Evolutionary conservation across 2,888 invertebrate species (phyloP).

Genomic region (Aphodius sticticus): DNA sequence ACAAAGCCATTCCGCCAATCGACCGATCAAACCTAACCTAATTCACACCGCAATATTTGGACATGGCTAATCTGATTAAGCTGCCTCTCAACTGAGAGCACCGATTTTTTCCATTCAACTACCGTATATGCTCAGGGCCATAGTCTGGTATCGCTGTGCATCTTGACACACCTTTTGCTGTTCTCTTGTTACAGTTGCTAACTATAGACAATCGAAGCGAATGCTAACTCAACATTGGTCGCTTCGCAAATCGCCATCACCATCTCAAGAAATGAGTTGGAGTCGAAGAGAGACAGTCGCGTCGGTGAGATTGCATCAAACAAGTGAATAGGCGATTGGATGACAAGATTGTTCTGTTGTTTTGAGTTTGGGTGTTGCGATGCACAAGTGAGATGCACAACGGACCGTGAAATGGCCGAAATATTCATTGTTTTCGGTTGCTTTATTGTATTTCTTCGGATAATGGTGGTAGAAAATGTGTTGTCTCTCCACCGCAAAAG

Average conservation of each 20-base stretch:
- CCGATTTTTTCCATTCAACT: neutral
- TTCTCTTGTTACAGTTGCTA: neutral
- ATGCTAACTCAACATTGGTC: neutral
- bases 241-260: neutral
- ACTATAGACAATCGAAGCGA: neutral
- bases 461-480: no score
- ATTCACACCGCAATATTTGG: neutral
- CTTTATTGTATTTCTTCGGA: no score
- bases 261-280: neutral
- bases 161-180: neutral
- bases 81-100: neutral
- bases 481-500: no score
- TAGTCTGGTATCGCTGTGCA: neutral
- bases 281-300: neutral
- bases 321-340: neutral
- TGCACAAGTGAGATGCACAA: neutral
- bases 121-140: neutral
- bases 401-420: neutral
- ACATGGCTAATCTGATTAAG: neutral
- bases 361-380: neutral
- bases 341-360: neutral
- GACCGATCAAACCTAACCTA: neutral
- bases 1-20: neutral
- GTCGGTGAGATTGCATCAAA: neutral
- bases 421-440: neutral